phyloP scores from a whole-genome alignment of 2,797 vertebrate genomes.

The Chrysolophus pictus region DNA sequence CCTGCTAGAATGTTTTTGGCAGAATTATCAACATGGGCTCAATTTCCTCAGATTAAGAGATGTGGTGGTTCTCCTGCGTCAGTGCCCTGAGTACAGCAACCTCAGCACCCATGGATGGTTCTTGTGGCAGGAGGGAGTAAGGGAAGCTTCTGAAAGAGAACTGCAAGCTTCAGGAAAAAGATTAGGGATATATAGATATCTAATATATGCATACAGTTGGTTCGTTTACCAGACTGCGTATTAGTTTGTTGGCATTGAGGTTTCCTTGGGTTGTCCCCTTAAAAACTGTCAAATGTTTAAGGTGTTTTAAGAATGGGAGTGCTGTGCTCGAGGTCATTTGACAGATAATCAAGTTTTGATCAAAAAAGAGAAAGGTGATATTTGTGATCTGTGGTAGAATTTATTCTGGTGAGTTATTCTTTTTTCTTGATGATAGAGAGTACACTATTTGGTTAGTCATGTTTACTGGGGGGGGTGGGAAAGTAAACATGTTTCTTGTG shows the following conservation, averaged over 20 bases:
- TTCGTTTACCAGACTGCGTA: not conserved
- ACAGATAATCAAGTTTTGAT: not conserved
- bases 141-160: not conserved
- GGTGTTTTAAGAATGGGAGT: not conserved
- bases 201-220: not conserved
- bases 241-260: not conserved
- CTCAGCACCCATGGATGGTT: not conserved
- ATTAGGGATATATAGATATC: not conserved
- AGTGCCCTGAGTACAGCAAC: not conserved
- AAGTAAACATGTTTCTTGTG: conserved; percentile 55
- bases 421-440: not conserved
- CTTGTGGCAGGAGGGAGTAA: not conserved
- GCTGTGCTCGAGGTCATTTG: not conserved
- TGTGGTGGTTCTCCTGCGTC: not conserved
- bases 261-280: not conserved
- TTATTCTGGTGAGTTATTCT: not conserved
- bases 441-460: not conserved
- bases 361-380: not conserved
- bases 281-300: not conserved
- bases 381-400: not conserved
- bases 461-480: not conserved
- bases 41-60: not conserved
- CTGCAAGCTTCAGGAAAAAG: not conserved
- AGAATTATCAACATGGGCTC: not conserved
- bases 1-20: not conserved